Conservation (phyloP, 2,888 invertebrate species). For the Osedax fenrisi region DNA sequence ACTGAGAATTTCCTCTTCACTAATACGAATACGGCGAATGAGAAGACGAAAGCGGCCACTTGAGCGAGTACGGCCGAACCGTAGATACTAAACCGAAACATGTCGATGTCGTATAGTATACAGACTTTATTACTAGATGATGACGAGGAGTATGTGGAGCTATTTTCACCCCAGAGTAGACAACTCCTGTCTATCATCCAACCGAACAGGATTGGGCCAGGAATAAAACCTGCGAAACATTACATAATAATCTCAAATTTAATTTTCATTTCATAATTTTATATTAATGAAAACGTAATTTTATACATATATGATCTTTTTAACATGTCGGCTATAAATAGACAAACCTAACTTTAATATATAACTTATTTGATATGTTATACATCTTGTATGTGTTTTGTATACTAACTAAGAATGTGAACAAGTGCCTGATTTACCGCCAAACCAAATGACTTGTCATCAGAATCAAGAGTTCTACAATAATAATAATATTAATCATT, state of each 20-base stretch:
- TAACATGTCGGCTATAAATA: too few species aligned
- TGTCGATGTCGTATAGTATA: background rate
- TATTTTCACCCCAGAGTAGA: background rate
- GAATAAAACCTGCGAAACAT: background rate
- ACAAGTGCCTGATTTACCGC: background rate
- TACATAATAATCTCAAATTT: too few species aligned
- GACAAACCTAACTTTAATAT: too few species aligned
- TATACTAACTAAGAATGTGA: background rate
- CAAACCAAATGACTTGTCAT: background rate
- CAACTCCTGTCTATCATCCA: background rate
- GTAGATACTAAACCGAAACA: background rate
- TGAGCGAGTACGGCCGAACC: background rate
- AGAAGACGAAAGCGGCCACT: background rate
- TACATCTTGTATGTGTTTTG: too few species aligned
- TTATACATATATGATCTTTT: too few species aligned
- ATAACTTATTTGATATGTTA: too few species aligned
- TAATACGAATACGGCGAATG: background rate
- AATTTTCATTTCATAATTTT: too few species aligned
- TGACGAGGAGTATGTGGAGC: background rate
- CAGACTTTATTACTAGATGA: too few species aligned
- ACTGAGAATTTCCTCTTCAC: background rate
- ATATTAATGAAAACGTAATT: too few species aligned
- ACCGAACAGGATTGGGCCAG: background rate
- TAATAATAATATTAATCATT: background rate
- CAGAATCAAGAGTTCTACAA: too few species aligned